These are phyloP conservation scores for Amiota mariae DNA, from an alignment of 2,888 invertebrate genomes.

Conservation along the genomic window DNA sequence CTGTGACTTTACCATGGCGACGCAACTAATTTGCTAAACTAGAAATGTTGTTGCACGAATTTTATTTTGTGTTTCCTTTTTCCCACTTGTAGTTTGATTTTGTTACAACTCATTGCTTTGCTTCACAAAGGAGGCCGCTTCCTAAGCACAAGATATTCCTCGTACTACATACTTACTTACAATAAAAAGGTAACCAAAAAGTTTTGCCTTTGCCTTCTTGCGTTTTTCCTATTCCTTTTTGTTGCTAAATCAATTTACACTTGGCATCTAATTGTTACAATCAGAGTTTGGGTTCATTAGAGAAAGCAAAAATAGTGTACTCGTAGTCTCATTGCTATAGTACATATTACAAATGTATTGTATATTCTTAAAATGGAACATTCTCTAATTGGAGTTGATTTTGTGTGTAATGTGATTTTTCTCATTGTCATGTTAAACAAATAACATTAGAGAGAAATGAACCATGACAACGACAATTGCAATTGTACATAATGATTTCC, in stretches of 20 bases:
- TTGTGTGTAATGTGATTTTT: slow-evolving; percentile 15
- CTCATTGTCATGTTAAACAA: slow-evolving; percentile 11
- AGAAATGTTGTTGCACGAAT: slow-evolving; percentile 25
- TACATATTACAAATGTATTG: neutral
- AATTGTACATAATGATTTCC: no score
- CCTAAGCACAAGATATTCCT: neutral
- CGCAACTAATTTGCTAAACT: slow-evolving; percentile 29
- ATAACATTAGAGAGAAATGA: neutral
- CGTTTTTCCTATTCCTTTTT: neutral
- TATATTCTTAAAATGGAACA: slow-evolving; percentile 14
- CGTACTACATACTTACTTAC: no score
- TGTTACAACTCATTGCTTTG: neutral
- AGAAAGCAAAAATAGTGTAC: neutral
- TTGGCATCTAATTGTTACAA: slow-evolving; percentile 25
- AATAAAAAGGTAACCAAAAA: no score
- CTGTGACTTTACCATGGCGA: neutral
- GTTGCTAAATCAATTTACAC: slow-evolving; percentile 23
- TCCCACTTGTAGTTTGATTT: slow-evolving; percentile 4
- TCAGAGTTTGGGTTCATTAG: slow-evolving; percentile 9
- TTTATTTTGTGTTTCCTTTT: slow-evolving; percentile 2
- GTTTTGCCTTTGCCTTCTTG: neutral
- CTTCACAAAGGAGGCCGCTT: slow-evolving; percentile 2
- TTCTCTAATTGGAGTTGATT: slow-evolving; percentile 18
- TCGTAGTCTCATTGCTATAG: neutral
- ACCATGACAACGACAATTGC: no score